Percentiles rank a stretch among this genome's conserved stretches.
These are phyloP conservation scores for Turnix velox DNA, from an alignment of 2,113 vertebrate genomes.

Conservation along the genomic window DNA sequence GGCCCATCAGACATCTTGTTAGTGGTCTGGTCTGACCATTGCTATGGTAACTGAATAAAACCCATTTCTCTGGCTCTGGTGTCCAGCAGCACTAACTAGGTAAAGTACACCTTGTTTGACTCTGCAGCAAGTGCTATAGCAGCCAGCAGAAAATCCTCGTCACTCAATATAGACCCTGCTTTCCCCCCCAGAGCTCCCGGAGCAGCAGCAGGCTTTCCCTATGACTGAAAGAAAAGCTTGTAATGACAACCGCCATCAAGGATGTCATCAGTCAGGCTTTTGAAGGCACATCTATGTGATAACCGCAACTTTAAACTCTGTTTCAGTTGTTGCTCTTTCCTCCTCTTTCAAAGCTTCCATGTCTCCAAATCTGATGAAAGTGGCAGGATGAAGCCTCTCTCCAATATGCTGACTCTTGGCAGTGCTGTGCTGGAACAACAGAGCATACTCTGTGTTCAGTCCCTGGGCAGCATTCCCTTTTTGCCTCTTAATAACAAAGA, in stretches of 20 bases:
- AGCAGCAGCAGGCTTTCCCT: fast-evolving
- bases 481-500: neutral
- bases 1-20: neutral
- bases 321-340: neutral
- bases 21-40: neutral
- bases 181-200: fast-evolving
- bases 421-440: neutral
- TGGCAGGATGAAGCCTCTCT: neutral
- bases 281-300: neutral
- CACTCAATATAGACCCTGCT: neutral
- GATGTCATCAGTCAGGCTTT: fast-evolving
- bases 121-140: neutral
- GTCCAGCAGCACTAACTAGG: neutral
- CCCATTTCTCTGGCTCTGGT: neutral
- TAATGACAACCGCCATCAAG: fast-evolving
- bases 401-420: fast-evolving
- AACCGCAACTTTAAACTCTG: neutral
- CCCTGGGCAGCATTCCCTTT: neutral
- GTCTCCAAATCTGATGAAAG: neutral
- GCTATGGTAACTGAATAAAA: conserved; percentile 23
- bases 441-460: neutral
- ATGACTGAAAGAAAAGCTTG: fast-evolving
- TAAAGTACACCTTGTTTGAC: neutral
- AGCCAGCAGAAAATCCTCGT: neutral
- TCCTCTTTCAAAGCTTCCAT: fast-evolving